These are phyloP conservation scores for Gallinago nigripennis DNA, from an alignment of 2,797 vertebrate genomes.

Conservation along the genomic window DNA sequence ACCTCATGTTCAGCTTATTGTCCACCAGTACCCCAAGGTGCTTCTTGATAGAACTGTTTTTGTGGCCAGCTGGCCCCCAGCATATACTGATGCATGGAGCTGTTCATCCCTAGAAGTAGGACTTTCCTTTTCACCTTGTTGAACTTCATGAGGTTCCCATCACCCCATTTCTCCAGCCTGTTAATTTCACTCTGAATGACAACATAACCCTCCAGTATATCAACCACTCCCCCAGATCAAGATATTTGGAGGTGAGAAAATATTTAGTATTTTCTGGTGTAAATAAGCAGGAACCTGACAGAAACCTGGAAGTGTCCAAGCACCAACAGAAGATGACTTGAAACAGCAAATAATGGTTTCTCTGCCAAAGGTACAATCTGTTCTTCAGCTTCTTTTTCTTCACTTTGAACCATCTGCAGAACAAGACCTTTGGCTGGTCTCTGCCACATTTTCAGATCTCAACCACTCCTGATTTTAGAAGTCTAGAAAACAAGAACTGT, in stretches of 20 bases:
- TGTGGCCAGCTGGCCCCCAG: accelerated
- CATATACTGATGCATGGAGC: neutral
- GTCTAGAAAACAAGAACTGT: neutral
- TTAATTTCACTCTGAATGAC: neutral
- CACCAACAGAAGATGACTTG: neutral
- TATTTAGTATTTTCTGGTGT: neutral
- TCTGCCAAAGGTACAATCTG: neutral
- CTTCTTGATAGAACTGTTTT: neutral
- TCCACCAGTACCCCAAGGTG: neutral
- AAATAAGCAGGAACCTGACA: neutral
- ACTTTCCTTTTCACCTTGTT: neutral
- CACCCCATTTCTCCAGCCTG: neutral
- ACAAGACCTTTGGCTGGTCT: neutral
- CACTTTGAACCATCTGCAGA: neutral
- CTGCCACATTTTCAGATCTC: neutral
- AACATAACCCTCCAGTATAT: neutral
- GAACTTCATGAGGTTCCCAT: neutral
- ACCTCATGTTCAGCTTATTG: neutral
- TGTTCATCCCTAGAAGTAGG: neutral
- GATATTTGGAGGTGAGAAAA: neutral
- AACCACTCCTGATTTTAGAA: neutral
- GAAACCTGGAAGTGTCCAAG: neutral
- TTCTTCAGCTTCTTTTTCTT: neutral
- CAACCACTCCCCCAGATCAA: neutral
- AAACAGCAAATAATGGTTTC: neutral